Conservation (phyloP, 2,797 vertebrate genomes). For the Hydrocynus forskahlii region DNA sequence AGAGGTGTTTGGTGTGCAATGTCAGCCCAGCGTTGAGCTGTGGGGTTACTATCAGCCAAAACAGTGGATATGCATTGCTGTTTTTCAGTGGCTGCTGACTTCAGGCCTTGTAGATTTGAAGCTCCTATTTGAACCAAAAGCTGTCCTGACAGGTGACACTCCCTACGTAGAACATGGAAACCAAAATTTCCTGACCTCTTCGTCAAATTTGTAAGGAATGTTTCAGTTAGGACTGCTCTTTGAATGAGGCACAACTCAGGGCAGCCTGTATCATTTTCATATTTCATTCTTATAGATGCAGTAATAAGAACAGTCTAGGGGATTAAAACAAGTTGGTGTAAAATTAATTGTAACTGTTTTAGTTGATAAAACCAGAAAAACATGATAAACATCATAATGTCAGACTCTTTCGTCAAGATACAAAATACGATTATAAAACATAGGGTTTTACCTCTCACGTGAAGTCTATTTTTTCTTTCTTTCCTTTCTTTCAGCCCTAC, state of each 20-base stretch:
- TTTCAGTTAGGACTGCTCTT: too few relatives aligned
- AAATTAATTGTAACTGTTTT: too few relatives aligned
- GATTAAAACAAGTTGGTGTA: too few relatives aligned
- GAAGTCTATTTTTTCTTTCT: neutral
- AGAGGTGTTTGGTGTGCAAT: neutral
- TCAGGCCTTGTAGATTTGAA: neutral
- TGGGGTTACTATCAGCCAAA: neutral
- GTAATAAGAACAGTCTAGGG: too few relatives aligned
- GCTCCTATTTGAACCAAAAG: neutral
- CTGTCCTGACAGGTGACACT: neutral
- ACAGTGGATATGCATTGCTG: neutral
- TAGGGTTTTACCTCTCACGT: neutral
- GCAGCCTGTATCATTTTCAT: too few relatives aligned
- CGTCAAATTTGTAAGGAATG: too few relatives aligned
- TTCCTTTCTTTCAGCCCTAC: slow-evolving; percentile 4
- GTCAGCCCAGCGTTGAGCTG: slow-evolving; percentile 18
- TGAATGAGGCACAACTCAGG: too few relatives aligned
- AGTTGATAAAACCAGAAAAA: too few relatives aligned
- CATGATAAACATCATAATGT: too few relatives aligned
- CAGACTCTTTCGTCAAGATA: too few relatives aligned
- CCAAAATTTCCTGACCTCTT: too few relatives aligned
- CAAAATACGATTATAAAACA: too few relatives aligned
- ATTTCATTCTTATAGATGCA: neutral
- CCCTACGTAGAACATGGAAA: neutral
- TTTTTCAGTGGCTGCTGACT: neutral